These are phyloP conservation scores for Guaruba guarouba DNA, from an alignment of 2,113 vertebrate species.

Conservation along the genomic window DNA sequence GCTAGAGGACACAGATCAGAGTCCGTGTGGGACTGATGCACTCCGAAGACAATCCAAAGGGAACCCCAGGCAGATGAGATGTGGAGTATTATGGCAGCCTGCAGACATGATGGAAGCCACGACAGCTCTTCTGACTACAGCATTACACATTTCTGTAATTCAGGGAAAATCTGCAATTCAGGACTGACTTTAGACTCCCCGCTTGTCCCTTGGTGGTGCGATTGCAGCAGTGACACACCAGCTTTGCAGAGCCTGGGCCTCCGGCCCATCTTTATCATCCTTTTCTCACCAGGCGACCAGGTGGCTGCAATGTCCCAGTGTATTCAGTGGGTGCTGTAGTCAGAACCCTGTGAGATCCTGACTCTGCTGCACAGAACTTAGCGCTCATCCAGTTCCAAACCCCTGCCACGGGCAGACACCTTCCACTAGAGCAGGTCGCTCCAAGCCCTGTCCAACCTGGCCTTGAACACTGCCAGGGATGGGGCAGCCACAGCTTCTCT, in stretches of 20 bases:
- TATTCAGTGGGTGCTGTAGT: not conserved
- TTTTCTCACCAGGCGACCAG: not conserved
- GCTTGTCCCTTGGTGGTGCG: not conserved
- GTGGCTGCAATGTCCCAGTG: not conserved
- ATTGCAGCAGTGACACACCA: not conserved
- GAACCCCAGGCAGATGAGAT: not conserved
- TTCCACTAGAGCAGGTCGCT: not conserved
- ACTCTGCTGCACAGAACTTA: not conserved
- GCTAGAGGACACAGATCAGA: not conserved
- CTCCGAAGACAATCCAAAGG: not conserved
- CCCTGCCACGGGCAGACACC: not conserved
- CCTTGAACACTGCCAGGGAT: not conserved
- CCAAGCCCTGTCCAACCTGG: not conserved
- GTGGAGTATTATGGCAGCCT: not conserved
- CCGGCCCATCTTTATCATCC: not conserved
- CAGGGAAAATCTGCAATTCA: not conserved
- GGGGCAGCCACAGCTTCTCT: not conserved
- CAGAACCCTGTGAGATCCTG: not conserved
- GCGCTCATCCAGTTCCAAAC: not conserved
- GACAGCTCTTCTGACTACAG: not conserved
- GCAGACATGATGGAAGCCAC: not conserved
- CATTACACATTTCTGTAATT: not conserved
- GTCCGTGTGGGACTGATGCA: fast-evolving
- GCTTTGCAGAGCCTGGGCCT: not conserved
- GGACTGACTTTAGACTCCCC: not conserved